phyloP scores from a whole-genome alignment of 2,797 vertebrate species.

The Fistularia commersonii region DNA sequence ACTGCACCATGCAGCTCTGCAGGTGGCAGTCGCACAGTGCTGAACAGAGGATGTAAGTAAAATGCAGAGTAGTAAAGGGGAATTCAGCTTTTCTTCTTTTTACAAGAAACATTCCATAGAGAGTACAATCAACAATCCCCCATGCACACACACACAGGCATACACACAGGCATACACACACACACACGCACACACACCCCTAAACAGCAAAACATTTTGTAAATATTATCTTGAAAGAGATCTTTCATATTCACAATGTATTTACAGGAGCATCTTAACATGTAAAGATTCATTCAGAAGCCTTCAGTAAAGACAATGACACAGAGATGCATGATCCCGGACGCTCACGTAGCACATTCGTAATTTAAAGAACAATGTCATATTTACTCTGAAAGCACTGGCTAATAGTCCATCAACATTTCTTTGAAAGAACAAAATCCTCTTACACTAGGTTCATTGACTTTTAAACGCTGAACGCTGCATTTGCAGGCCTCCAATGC shows the following conservation, averaged over 20 bases:
- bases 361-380: too few relatives aligned
- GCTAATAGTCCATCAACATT: too few relatives aligned
- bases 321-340: too few relatives aligned
- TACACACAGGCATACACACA: conserved; percentile 18
- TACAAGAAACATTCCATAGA: conserved; percentile 61
- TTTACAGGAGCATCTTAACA: conserved; percentile 50
- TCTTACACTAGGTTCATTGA: too few relatives aligned
- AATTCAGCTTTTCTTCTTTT: conserved; percentile 13
- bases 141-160: conserved; percentile 11
- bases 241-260: conserved; percentile 63
- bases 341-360: too few relatives aligned
- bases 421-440: too few relatives aligned
- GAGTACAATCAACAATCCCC: conserved; percentile 59
- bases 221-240: conserved; percentile 55
- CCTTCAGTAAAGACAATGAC: background rate
- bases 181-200: conserved; percentile 20
- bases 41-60: conserved; percentile 35
- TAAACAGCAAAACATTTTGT: conserved; percentile 46
- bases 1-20: conserved; percentile 1
- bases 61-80: conserved; percentile 39
- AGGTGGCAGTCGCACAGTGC: conserved; percentile 13
- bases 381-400: too few relatives aligned
- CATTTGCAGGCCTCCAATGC: background rate
- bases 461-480: too few relatives aligned
- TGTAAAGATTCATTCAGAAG: conserved; percentile 32